Base-by-base conservation (phyloP, 2,797 vertebrate genomes). In the Dendrocincla fuliginosa region DNA sequence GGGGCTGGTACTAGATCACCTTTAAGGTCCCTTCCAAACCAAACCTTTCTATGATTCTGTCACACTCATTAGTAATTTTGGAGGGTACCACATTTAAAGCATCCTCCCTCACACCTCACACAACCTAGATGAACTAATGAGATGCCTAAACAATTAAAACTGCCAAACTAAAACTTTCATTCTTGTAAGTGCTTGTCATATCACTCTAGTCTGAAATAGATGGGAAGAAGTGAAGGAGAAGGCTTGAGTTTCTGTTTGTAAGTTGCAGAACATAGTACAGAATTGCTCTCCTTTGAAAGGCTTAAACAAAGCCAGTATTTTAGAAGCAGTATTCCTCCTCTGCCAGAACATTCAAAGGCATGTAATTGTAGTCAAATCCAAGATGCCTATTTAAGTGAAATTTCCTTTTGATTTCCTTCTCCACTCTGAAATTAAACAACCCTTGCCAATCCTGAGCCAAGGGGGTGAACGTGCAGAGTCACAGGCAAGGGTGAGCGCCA, bases 391-490 rank as follows among this genome's bases (percentile, higher is more conserved):
- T 93, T 55, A 42, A 85, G 23, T 53, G 49, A 89, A 64, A 70
- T 88, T 84, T 95, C 88, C 52, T 70, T 70, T 80, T 52, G 16
- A 44, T 91, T 95, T 94, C 53, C 60, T 91, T 80, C 37, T 68
- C 46, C 0, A 0, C 82, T 77, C 46, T 74, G 57, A 85, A 92
- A 87, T 87, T 2, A 71, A 91, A 74, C 63, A 82, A 94, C 80
- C 73, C 39, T 16, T 87, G 89, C 84, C 93, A 87, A 5, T 11
- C 14, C 33, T 25, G 71, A 93, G 42, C 60, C 2, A 9, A 78
- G 80, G 60, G 27, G 28, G 46, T 0, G 2, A 91, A 93, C 0
- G 0, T 64, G 61, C 83, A 49, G 56, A 84, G 77, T 32, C 70
- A 65, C 84, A 73, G 55, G 47, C 70, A 53, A 59, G 63, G 64